Conservation (phyloP, 2,113 vertebrate genomes). For the Bombycilla garrulus region DNA sequence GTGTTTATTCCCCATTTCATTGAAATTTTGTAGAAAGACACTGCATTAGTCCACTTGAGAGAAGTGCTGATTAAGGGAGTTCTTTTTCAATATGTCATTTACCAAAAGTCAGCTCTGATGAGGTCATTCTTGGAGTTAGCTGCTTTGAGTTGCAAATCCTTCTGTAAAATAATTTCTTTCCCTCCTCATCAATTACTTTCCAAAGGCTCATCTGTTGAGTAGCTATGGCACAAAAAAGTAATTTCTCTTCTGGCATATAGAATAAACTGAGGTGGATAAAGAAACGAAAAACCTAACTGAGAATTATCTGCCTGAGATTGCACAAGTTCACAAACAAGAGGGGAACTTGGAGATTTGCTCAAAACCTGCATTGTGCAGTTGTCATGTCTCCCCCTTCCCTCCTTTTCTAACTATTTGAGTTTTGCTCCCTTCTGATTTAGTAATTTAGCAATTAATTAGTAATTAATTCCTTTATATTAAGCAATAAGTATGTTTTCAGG, state of each 20-base stretch:
- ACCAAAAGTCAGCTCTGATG: background rate
- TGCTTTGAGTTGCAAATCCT: background rate
- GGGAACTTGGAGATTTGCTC: background rate
- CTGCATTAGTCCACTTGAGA: background rate
- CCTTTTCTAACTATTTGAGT: background rate
- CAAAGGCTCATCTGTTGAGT: background rate
- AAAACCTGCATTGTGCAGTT: background rate
- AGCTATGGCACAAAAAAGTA: background rate
- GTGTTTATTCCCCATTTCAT: background rate
- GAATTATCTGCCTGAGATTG: background rate
- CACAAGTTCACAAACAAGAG: background rate
- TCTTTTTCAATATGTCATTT: background rate
- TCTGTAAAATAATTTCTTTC: background rate
- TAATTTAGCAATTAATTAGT: background rate
- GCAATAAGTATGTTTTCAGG: background rate
- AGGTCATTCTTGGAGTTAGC: background rate
- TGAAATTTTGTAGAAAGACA: background rate
- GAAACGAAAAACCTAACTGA: background rate
- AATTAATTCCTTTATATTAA: background rate
- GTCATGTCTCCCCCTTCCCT: background rate
- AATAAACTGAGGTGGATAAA: background rate
- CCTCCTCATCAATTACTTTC: background rate
- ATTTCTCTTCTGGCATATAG: background rate
- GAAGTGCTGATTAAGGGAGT: background rate
- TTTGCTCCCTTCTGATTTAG: background rate